These are phyloP conservation scores for Paraplagusia blochii DNA, from an alignment of 2,113 vertebrate species.

Conservation along the genomic window DNA sequence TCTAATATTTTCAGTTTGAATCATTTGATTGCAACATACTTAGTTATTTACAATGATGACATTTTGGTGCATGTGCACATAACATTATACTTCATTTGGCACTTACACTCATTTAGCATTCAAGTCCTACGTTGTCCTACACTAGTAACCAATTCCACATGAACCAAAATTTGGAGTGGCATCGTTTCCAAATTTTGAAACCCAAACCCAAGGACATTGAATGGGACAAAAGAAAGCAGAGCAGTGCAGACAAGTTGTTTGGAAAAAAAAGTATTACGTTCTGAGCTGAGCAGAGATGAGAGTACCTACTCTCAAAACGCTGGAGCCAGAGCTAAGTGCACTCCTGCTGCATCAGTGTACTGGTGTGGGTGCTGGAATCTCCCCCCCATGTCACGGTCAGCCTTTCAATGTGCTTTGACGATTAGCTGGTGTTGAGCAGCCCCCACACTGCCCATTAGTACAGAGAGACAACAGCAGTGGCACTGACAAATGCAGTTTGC, in stretches of 20 bases:
- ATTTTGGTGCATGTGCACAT: background rate
- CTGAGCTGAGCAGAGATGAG: constrained; percentile 20
- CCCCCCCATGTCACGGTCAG: constrained; percentile 56
- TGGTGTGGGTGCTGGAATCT: constrained; percentile 51
- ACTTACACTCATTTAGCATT: too few species aligned
- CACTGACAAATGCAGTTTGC: constrained; percentile 39
- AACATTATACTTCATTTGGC: too few species aligned
- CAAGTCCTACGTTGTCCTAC: too few species aligned
- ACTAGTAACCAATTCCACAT: too few species aligned
- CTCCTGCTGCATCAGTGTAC: constrained; percentile 38
- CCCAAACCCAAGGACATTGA: constrained; percentile 1
- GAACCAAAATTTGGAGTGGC: too few species aligned
- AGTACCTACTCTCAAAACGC: constrained; percentile 47
- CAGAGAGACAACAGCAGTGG: constrained; percentile 31
- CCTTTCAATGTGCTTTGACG: constrained; percentile 52
- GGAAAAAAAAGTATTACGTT: constrained; percentile 15
- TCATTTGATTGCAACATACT: background rate
- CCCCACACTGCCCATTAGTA: constrained; percentile 56
- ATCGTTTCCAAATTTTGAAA: background rate
- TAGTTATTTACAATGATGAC: background rate
- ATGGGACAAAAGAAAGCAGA: constrained; percentile 8
- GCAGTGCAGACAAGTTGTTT: background rate
- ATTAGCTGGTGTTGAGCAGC: constrained; percentile 46
- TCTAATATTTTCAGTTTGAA: too few species aligned
- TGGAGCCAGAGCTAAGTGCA: constrained; percentile 43